phyloP scores from a whole-genome alignment of 2,113 vertebrate genomes.

The Carassius auratus region DNA sequence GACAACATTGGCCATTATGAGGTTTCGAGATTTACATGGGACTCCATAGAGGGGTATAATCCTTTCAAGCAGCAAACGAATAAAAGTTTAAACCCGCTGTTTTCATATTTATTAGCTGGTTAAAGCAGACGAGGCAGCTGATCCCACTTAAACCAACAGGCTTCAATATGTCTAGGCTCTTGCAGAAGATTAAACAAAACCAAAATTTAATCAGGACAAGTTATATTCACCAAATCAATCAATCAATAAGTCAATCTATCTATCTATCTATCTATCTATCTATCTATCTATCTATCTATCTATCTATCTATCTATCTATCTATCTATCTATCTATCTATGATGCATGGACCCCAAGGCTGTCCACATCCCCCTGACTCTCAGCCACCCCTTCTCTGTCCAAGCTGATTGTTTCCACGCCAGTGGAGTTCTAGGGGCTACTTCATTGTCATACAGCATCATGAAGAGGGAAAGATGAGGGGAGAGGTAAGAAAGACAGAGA shows the following conservation, averaged over 20 bases:
- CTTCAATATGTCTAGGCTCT: constrained; percentile 24
- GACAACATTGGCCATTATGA: constrained; percentile 88
- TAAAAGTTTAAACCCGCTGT: constrained; percentile 85
- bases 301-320: not conserved
- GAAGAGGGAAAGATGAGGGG: constrained; percentile 66
- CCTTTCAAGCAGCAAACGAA: constrained; percentile 83
- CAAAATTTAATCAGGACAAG: not conserved
- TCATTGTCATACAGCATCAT: constrained; percentile 79
- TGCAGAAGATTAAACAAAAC: not conserved
- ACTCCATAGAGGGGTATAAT: constrained; percentile 88
- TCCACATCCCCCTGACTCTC: constrained; percentile 56
- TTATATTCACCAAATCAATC: not conserved
- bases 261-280: not conserved
- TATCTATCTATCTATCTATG: constrained; percentile 53
- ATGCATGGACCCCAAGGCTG: constrained; percentile 68
- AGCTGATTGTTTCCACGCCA: constrained; percentile 81
- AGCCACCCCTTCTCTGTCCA: constrained; percentile 77
- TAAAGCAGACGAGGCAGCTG: constrained; percentile 80
- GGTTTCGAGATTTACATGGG: constrained; percentile 85
- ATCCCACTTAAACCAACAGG: constrained; percentile 64
- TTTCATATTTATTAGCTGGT: constrained; percentile 86
- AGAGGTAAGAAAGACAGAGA: constrained; percentile 47
- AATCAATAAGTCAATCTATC: too few relatives aligned
- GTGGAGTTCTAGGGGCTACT: constrained; percentile 75
- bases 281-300: constrained; percentile 44